phyloP scores from a whole-genome alignment of 1,140 invertebrate species.

The Bombus cullumanus region DNA sequence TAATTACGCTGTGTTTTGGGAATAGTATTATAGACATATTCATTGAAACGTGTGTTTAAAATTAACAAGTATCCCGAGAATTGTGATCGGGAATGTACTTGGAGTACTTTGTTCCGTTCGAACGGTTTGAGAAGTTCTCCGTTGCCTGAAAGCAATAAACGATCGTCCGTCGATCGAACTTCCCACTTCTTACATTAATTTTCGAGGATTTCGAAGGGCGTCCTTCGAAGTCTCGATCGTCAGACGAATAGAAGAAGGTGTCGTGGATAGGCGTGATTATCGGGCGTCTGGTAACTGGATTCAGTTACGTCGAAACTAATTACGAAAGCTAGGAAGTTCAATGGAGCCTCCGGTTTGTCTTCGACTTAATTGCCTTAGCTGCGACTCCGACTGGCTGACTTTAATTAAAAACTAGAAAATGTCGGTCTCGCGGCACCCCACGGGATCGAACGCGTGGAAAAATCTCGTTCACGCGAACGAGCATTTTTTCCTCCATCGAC shows the following conservation, averaged over 20 bases:
- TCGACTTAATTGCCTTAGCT: conserved; percentile 56
- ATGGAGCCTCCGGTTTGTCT: conserved; percentile 52
- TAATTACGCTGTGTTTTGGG: too few species aligned
- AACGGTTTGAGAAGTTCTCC: too few species aligned
- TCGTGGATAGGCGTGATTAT: conserved; percentile 5
- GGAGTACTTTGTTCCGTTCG: too few species aligned
- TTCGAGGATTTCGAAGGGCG: too few species aligned
- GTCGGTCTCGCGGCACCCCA: conserved; percentile 7
- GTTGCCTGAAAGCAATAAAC: too few species aligned
- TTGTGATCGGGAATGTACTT: too few species aligned
- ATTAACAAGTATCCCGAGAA: too few species aligned
- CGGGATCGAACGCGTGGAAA: conserved; percentile 13
- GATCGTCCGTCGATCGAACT: too few species aligned
- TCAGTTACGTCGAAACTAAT: conserved; percentile 61
- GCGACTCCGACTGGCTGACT: conserved; percentile 34
- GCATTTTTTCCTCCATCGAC: neutral
- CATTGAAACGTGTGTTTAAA: too few species aligned
- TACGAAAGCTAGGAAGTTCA: conserved; percentile 61
- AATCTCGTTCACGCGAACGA: conserved; percentile 35
- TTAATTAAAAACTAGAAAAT: conserved; percentile 54
- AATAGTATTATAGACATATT: too few species aligned
- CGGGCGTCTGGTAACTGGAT: neutral
- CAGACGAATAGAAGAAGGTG: neutral
- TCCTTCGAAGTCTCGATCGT: neutral
- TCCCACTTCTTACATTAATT: too few species aligned